Evolutionary conservation across 2,888 invertebrate genomes (phyloP).

Genomic region (Meteorus cinctellus): DNA sequence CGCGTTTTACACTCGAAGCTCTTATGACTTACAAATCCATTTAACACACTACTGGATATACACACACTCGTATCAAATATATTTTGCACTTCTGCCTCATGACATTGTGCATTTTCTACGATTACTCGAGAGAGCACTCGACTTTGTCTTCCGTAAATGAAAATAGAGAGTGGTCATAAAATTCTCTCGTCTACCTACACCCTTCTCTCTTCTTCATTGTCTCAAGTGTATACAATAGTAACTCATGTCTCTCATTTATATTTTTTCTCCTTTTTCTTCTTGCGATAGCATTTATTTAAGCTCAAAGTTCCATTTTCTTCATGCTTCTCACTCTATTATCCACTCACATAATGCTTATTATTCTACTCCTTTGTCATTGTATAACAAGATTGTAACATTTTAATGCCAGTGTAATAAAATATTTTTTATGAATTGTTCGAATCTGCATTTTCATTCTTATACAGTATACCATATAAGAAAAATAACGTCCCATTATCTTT

Average conservation of each 20-base stretch:
- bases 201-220: slow-evolving; percentile 18
- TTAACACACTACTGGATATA: slow-evolving; percentile 47
- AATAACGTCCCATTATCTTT: no score
- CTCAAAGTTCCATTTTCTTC: not conserved
- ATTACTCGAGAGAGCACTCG: slow-evolving; percentile 29
- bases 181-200: not conserved
- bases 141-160: slow-evolving; percentile 25
- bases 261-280: not conserved
- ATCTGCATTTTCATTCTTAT: no score
- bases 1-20: slow-evolving; percentile 22
- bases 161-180: slow-evolving; percentile 32
- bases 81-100: slow-evolving; percentile 5
- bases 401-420: not conserved
- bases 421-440: not conserved
- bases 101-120: slow-evolving; percentile 15
- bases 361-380: not conserved
- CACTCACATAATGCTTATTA: slow-evolving; percentile 1
- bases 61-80: not conserved
- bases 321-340: not conserved
- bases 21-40: slow-evolving; percentile 57
- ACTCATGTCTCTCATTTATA: slow-evolving; percentile 11
- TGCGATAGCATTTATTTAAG: not conserved
- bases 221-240: slow-evolving; percentile 19
- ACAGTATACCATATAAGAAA: no score
- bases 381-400: not conserved